These are phyloP conservation scores for Nymphalis io DNA, from an alignment of 1,140 invertebrate species.

Conservation along the genomic window DNA sequence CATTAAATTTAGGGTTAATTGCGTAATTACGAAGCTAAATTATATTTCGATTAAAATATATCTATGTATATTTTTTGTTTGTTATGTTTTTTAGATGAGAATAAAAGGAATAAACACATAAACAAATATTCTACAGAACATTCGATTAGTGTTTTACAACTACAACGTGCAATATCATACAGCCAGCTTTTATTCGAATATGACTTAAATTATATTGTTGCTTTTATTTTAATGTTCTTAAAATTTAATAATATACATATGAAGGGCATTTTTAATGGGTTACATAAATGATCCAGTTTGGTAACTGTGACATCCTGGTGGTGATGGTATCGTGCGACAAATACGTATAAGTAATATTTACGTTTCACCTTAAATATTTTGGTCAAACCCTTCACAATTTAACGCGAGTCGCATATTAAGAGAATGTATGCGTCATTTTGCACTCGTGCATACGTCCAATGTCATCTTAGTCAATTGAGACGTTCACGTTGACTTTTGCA, in stretches of 20 bases:
- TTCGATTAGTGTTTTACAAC: too few species aligned
- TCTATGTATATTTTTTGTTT: too few species aligned
- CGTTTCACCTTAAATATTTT: slow-evolving; percentile 54
- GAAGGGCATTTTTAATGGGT: slow-evolving; percentile 2
- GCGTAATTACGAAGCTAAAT: too few species aligned
- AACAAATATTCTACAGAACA: too few species aligned
- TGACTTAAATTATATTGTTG: not conserved
- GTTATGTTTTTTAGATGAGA: too few species aligned
- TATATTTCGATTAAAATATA: not conserved
- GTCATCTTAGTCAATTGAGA: slow-evolving; percentile 57
- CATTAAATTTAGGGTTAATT: not conserved
- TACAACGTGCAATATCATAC: not conserved
- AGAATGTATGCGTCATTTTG: slow-evolving; percentile 42
- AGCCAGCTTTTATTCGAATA: not conserved
- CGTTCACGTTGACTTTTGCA: slow-evolving; percentile 39
- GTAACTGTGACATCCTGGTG: slow-evolving; percentile 24
- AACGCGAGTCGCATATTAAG: slow-evolving; percentile 40
- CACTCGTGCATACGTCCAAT: slow-evolving; percentile 43
- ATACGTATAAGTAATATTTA: slow-evolving; percentile 27
- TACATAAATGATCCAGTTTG: slow-evolving; percentile 29
- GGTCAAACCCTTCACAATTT: slow-evolving; percentile 48
- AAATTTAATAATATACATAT: slow-evolving; percentile 6
- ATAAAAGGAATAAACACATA: too few species aligned
- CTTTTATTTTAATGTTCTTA: not conserved
- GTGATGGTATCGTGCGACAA: slow-evolving; percentile 1